Evolutionary conservation across 2,888 invertebrate species (phyloP), one percentile per base, ranked within the genome.

Genomic region (Protula sp.): DNA sequence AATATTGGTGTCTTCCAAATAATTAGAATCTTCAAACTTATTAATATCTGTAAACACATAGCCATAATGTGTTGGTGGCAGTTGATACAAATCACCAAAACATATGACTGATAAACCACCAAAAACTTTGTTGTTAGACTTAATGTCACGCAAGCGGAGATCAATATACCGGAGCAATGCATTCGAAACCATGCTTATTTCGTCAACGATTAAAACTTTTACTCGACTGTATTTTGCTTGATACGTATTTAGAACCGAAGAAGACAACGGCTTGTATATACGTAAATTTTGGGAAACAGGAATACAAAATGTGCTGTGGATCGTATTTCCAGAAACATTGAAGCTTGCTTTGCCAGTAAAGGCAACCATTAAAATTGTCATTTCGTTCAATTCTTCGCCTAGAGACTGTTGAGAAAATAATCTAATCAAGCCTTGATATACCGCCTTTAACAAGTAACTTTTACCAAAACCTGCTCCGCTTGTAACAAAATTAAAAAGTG

Each of bases 381-480:
- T 50, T 5, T 50, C 55, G 5, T 50, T 26, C 24, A 26, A 5
- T 22, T 50, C 24, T 50, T 50, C 9, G 9, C 38, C 50, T 50
- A 5, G 22, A 22, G 50, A n/a, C n/a, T n/a, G 14, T 24, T n/a
- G 14, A 50, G 5, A n/a, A 9, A 50, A 26, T 24, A 19, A 26
- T 22, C 60, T 45, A 27, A 56, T 30, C 9, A 66, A n/a, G 30
- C 58, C 27, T 29, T 72, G 69, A 58, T 66, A 62, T 19, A 70
- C n/a, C 14, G 63, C 50, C 47, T 60, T 58, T 1, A 64, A 67
- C 0, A 70, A 30, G n/a, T 28, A 9, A 19, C 59, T 62, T 59
- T 72, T 72, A 5, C 71, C 70, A 26, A 62, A 64, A 28, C 72
- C 70, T 14, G 70, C 70, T 19, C 65, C 66, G n/a, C 70, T 69